phyloP scores from a whole-genome alignment of 2,888 invertebrate genomes.

The Blomia tropicalis region DNA sequence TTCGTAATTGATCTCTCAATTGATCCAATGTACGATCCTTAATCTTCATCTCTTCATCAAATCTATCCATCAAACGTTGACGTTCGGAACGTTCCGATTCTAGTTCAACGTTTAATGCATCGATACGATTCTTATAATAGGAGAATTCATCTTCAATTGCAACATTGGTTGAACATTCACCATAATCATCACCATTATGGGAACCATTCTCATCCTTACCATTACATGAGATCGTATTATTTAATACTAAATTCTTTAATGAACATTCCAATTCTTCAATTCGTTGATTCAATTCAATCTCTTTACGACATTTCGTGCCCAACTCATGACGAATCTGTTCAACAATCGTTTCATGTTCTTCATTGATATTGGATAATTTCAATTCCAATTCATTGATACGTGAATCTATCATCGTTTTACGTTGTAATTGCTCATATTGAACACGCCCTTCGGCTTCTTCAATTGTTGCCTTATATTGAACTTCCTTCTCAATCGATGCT shows the following conservation, averaged over 20 bases:
- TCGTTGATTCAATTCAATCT: not conserved
- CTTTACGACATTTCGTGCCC: not conserved
- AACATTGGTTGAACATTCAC: no score
- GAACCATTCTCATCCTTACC: not conserved
- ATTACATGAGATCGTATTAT: not conserved
- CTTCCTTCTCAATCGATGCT: slow-evolving; percentile 20
- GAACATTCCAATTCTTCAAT: slow-evolving; percentile 16
- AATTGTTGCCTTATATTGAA: slow-evolving; percentile 5
- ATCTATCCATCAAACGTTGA: not conserved
- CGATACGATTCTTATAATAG: slow-evolving; percentile 11
- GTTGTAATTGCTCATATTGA: slow-evolving; percentile 18
- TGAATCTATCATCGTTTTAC: slow-evolving; percentile 15
- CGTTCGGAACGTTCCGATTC: not conserved
- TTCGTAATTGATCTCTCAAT: not conserved
- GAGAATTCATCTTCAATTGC: slow-evolving; percentile 8
- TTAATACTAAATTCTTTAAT: not conserved
- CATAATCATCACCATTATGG: not conserved
- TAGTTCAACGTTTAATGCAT: not conserved
- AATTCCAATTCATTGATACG: slow-evolving; percentile 16
- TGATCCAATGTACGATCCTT: slow-evolving; percentile 4
- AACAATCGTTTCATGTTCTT: not conserved
- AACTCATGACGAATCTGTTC: not conserved
- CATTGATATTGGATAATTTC: not conserved
- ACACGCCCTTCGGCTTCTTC: slow-evolving; percentile 19
- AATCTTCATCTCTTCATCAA: not conserved